Percentiles rank a stretch among this genome's conserved stretches.
Conservation (phyloP, 2,888 invertebrate species). For the Drosophila longiperda region DNA sequence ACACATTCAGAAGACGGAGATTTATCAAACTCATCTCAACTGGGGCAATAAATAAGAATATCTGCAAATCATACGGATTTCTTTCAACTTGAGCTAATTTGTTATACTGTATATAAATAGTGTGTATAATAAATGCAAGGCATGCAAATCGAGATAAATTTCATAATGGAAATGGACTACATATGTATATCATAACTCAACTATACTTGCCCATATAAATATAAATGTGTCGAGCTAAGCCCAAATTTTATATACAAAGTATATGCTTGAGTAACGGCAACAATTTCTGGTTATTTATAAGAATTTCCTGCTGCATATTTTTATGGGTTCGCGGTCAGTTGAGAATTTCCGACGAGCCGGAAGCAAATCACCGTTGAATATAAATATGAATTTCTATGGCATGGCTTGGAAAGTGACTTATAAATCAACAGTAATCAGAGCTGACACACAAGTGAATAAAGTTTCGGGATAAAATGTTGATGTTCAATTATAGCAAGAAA, state of each 20-base stretch:
- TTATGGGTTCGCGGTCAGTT: slow-evolving; percentile 7
- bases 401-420: neutral
- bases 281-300: slow-evolving; percentile 61
- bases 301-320: slow-evolving; percentile 46
- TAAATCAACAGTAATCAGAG: slow-evolving; percentile 11
- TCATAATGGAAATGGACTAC: slow-evolving; percentile 31
- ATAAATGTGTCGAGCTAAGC: slow-evolving; percentile 24
- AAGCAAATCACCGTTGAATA: slow-evolving; percentile 33
- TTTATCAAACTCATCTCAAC: slow-evolving; percentile 4
- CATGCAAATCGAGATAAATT: slow-evolving; percentile 47
- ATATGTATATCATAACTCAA: slow-evolving; percentile 35
- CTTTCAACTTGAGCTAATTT: slow-evolving; percentile 62
- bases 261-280: slow-evolving; percentile 56
- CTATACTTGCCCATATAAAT: neutral
- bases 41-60: slow-evolving; percentile 55
- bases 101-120: slow-evolving; percentile 60
- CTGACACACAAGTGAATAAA: neutral
- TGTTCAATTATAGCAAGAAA: slow-evolving; percentile 22
- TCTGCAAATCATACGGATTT: slow-evolving; percentile 60
- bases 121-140: slow-evolving; percentile 45
- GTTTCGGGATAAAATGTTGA: slow-evolving; percentile 7
- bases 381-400: slow-evolving; percentile 25
- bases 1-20: slow-evolving; percentile 1
- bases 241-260: neutral
- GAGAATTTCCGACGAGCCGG: slow-evolving; percentile 15